A percentile compares a stretch with the other conserved stretches of the same genome.
Conservation (phyloP, 1,140 invertebrate species). For the Hyposmocoma kahamanoa region DNA sequence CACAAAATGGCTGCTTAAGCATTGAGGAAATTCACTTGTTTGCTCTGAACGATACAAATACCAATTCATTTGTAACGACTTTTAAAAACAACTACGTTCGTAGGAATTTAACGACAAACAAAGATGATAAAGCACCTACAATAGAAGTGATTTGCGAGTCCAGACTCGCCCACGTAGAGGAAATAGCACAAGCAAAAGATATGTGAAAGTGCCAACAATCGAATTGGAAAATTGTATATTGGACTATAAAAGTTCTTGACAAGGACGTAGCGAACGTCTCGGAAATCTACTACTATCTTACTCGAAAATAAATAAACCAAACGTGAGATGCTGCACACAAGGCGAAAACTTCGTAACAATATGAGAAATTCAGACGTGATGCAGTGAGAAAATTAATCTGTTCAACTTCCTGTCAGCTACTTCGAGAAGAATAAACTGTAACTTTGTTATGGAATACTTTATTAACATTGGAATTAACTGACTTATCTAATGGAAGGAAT, state of each 20-base stretch:
- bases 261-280: not conserved
- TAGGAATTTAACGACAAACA: constrained; percentile 16
- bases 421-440: too few species aligned
- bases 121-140: constrained; percentile 15
- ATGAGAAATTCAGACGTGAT: too few species aligned
- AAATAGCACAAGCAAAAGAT: constrained; percentile 7
- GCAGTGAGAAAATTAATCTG: too few species aligned
- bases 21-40: too few species aligned
- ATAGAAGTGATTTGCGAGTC: constrained; percentile 24
- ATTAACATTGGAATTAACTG: too few species aligned
- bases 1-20: too few species aligned
- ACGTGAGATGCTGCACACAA: too few species aligned
- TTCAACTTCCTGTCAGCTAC: too few species aligned
- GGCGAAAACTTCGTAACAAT: too few species aligned
- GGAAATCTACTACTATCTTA: constrained; percentile 4
- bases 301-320: too few species aligned
- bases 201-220: constrained; percentile 21
- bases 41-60: not conserved
- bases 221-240: constrained; percentile 29
- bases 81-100: constrained; percentile 10
- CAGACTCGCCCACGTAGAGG: constrained; percentile 1
- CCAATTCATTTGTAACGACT: constrained; percentile 1
- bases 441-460: too few species aligned
- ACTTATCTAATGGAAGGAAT: too few species aligned
- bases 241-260: constrained; percentile 22